Conservation (phyloP, 2,888 invertebrate genomes). For the Fragum sueziense region DNA sequence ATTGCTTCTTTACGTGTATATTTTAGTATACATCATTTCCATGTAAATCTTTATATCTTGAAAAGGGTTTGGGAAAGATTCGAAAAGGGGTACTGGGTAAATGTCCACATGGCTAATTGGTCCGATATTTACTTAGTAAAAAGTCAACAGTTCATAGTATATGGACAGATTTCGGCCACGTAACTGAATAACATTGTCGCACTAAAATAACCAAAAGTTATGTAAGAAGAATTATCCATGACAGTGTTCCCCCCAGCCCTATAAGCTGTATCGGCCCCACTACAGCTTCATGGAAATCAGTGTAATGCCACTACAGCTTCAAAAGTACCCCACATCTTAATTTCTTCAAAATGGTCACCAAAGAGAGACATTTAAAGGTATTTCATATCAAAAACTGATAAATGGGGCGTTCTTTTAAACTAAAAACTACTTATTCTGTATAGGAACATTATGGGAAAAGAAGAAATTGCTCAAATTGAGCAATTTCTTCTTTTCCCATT, state of each 20-base stretch:
- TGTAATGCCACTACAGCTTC: no score
- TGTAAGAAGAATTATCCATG: no score
- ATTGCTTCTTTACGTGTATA: no score
- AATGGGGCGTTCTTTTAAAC: no score
- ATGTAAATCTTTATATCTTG: neutral
- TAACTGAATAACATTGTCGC: neutral
- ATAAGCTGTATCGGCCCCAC: no score
- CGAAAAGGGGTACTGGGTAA: conserved; percentile 26
- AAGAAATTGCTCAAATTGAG: neutral
- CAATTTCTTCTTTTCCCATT: neutral
- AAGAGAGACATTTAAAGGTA: no score
- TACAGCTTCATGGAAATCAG: no score
- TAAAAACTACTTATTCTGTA: no score
- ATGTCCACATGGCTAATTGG: conserved; percentile 32
- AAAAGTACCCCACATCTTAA: no score
- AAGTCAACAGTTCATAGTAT: conserved; percentile 11
- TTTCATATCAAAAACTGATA: no score
- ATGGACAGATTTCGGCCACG: neutral
- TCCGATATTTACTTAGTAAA: conserved; percentile 3
- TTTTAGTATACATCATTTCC: no score
- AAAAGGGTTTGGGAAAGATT: neutral
- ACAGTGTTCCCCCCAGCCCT: neutral
- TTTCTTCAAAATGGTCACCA: no score
- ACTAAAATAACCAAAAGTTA: conserved; percentile 3
- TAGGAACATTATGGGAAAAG: neutral